A percentile compares a stretch with the other conserved stretches of the same genome.
Conservation (phyloP, 2,888 invertebrate species). For the Galeopsomyia nigrocyanea region DNA sequence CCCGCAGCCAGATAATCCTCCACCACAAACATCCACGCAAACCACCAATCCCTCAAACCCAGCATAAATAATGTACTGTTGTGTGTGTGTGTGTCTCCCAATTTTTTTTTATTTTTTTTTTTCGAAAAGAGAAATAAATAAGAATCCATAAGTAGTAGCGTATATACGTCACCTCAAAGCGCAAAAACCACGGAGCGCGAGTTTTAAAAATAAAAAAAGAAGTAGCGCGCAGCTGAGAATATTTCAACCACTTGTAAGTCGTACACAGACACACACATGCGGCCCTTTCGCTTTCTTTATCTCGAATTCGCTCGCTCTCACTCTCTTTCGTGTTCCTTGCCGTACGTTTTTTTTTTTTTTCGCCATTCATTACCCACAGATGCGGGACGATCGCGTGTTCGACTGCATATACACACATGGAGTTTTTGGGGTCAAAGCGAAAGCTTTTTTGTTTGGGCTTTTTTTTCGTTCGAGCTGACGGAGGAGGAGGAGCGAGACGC, state of each 20-base stretch:
- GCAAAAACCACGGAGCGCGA: background rate
- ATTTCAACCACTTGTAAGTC: too few species aligned
- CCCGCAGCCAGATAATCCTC: background rate
- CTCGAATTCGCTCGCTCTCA: slow-evolving; percentile 2
- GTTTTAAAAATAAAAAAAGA: background rate
- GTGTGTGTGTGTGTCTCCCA: too few species aligned
- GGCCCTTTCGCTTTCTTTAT: background rate
- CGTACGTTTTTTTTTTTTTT: slow-evolving; percentile 22
- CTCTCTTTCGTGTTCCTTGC: background rate
- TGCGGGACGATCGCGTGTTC: slow-evolving; percentile 7
- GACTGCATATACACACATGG: background rate
- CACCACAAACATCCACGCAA: background rate
- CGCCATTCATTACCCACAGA: slow-evolving; percentile 28
- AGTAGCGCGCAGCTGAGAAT: background rate
- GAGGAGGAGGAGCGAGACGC: too few species aligned
- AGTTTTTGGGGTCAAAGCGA: too few species aligned
- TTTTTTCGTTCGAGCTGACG: too few species aligned
- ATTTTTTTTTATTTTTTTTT: too few species aligned
- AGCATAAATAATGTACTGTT: too few species aligned
- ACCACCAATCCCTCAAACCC: background rate
- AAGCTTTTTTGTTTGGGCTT: too few species aligned
- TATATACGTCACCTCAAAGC: too few species aligned
- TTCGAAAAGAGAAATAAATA: too few species aligned
- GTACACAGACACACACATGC: too few species aligned
- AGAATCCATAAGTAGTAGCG: too few species aligned